Base-by-base conservation (phyloP, 1,140 invertebrate genomes). In the Drosophila varians region DNA sequence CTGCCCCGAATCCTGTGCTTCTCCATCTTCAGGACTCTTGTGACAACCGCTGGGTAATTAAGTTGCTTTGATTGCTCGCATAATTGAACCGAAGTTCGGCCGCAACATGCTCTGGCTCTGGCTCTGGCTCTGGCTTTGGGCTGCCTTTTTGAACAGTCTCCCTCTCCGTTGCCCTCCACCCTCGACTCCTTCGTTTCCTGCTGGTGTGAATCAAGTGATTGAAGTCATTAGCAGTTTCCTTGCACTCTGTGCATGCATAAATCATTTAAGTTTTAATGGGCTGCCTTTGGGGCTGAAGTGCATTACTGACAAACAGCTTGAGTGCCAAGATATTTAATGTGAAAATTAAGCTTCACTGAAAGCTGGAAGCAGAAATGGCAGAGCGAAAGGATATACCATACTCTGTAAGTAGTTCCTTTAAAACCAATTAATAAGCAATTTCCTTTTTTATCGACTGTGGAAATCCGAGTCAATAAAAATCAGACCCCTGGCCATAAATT, bases 21-120 rank as follows among this genome's bases (percentile, higher is more conserved):
- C 21, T 16, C 23, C 28, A 11, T 28, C 14, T 36, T 18, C 23
- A 43, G 21, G 40, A 36, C 60, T 66, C 62, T 66, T 48, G 25
- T 28, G 46, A 48, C 53, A 49, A 25, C 21, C 26, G 18, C 12
- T n/a, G 34, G 25, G 65, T 75, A 84, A 82, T 80, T 82, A 62
- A 54, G 56, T 68, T 55, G 34, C 68, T 23, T 69, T 73, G 68
- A 73, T 55, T 66, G 55, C 42, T 47, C 7, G 21, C 31, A 34
- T 31, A 55, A 42, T 34, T 47, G 51, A 56, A 18, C 62, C 52
- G 19, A 45, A 60, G 25, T 47, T 60, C 31, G 23, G 28, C 2
- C 14, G 47, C 21, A 36, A 45, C 66, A 47, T 70, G 45, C 9
- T 69, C n/a, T n/a, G n/a, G n/a, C n/a, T n/a, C n/a, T n/a, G n/a